Conservation (phyloP, 2,797 vertebrate genomes). For the Sciaenops ocellatus region DNA sequence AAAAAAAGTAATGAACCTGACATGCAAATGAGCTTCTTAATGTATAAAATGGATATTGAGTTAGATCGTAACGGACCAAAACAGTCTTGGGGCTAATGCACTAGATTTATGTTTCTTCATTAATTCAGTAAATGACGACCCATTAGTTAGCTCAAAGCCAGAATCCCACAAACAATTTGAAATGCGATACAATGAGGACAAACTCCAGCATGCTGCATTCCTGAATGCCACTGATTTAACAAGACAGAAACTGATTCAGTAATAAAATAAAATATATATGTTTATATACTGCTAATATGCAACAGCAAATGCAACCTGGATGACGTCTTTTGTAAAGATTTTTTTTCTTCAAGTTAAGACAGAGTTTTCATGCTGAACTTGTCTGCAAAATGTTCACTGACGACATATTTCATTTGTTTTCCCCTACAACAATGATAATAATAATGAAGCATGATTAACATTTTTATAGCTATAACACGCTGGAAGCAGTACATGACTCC, state of each 20-base stretch:
- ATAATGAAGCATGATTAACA: no score
- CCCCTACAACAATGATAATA: no score
- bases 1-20: slow-evolving; percentile 44
- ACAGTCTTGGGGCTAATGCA: slow-evolving; percentile 33
- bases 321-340: no score
- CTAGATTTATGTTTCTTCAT: slow-evolving; percentile 63
- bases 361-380: no score
- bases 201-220: neutral
- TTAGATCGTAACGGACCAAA: slow-evolving; percentile 37
- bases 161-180: slow-evolving; percentile 22
- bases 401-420: neutral
- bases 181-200: neutral
- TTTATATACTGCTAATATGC: no score
- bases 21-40: slow-evolving; percentile 58
- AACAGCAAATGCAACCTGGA: no score
- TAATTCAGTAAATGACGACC: slow-evolving; percentile 56
- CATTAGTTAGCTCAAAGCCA: slow-evolving; percentile 45
- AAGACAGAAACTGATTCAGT: neutral
- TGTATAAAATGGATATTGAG: slow-evolving; percentile 49
- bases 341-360: no score
- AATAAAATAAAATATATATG: neutral
- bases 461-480: no score
- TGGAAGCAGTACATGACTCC: no score
- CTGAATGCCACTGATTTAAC: slow-evolving; percentile 9
- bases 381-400: no score